A percentile compares a stretch with the other conserved stretches of the same genome.
These are phyloP conservation scores for Epinephelus cyanopodus DNA, from an alignment of 2,113 vertebrate genomes.

Conservation along the genomic window DNA sequence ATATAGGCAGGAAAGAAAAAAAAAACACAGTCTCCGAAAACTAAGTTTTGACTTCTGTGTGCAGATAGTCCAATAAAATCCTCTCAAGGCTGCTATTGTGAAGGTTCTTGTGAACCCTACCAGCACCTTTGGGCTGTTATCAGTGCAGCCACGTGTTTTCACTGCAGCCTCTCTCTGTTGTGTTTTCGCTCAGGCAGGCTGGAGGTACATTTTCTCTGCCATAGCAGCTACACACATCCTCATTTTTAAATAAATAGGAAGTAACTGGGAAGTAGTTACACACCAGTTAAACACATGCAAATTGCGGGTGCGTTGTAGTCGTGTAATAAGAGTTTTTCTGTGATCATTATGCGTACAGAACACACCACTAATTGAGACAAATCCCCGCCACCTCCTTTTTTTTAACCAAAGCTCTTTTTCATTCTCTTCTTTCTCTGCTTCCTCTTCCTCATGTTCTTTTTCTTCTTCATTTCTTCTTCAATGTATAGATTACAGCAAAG, in stretches of 20 bases:
- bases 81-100: constrained; percentile 36
- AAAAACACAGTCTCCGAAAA: constrained; percentile 16
- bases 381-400: too few relatives aligned
- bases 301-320: background rate
- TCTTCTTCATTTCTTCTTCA: too few relatives aligned
- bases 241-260: background rate
- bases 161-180: constrained; percentile 35
- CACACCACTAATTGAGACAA: background rate
- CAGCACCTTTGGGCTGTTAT: constrained; percentile 61
- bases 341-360: background rate
- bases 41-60: constrained; percentile 24
- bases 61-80: constrained; percentile 44
- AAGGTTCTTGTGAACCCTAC: constrained; percentile 33
- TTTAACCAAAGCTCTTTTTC: too few relatives aligned
- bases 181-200: background rate
- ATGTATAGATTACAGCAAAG: background rate
- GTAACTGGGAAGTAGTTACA: background rate
- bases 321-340: background rate
- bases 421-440: too few relatives aligned
- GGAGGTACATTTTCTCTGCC: background rate
- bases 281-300: background rate
- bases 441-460: background rate
- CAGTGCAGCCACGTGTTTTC: constrained; percentile 44
- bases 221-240: background rate
- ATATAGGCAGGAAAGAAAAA: background rate